These are phyloP conservation scores for Dolichomitus sp. DNA, from an alignment of 2,888 invertebrate genomes.

Conservation along the genomic window DNA sequence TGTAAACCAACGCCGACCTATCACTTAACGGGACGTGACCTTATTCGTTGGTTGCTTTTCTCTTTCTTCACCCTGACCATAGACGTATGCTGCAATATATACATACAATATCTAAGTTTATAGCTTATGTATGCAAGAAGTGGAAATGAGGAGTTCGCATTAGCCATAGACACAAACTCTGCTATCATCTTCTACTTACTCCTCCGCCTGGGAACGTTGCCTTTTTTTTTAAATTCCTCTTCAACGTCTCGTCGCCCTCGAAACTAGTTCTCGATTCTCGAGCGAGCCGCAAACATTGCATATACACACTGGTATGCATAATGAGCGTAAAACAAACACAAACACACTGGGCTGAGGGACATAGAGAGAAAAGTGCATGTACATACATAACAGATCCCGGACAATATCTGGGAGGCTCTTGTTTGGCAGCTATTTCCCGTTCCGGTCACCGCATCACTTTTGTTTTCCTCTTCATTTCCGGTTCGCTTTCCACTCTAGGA, in stretches of 20 bases:
- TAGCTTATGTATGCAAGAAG: not conserved
- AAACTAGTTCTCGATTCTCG: slow-evolving; percentile 32
- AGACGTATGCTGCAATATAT: too few species aligned
- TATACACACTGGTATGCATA: slow-evolving; percentile 13
- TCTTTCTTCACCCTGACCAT: not conserved
- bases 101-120: not conserved
- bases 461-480: slow-evolving; percentile 67
- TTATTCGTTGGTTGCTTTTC: slow-evolving; percentile 24
- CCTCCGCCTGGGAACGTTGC: slow-evolving; percentile 2
- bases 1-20: slow-evolving; percentile 48
- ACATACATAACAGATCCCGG: slow-evolving; percentile 28
- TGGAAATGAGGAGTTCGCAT: slow-evolving; percentile 3
- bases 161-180: not conserved
- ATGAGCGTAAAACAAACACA: slow-evolving; percentile 38
- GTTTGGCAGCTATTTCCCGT: slow-evolving; percentile 60
- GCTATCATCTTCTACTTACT: not conserved
- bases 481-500: slow-evolving; percentile 58
- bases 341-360: not conserved
- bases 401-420: slow-evolving; percentile 55
- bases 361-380: slow-evolving; percentile 14
- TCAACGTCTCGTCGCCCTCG: not conserved
- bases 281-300: slow-evolving; percentile 47
- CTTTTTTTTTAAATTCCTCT: slow-evolving; percentile 15
- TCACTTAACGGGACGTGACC: slow-evolving; percentile 44
- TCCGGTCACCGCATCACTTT: slow-evolving; percentile 66